phyloP scores from a whole-genome alignment of 1,140 invertebrate genomes.

The Caenorhabditis brenneri region DNA sequence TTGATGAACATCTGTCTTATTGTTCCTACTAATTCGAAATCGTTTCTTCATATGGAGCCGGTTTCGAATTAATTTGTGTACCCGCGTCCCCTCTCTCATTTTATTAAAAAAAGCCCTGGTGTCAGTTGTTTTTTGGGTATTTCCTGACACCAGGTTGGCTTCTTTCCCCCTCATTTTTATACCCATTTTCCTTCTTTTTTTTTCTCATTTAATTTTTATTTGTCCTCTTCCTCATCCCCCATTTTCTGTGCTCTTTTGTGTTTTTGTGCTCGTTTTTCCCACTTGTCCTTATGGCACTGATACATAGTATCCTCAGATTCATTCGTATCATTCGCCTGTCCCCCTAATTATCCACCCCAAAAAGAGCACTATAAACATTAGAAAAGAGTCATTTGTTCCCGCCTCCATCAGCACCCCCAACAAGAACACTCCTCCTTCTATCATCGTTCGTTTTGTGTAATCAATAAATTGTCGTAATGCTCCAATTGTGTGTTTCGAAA shows the following conservation, averaged over 20 bases:
- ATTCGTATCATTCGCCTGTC: not conserved
- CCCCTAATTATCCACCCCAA: not conserved
- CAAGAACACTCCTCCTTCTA: no score
- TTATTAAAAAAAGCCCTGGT: not conserved
- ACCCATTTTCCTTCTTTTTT: no score
- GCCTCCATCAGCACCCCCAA: no score
- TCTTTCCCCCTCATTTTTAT: not conserved
- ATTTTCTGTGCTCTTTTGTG: not conserved
- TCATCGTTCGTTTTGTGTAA: not conserved
- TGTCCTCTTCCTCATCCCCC: not conserved
- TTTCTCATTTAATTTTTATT: not conserved
- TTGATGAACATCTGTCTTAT: not conserved
- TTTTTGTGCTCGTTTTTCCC: not conserved
- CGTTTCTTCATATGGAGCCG: no score
- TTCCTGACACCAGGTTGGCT: not conserved
- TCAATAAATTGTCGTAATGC: conserved; percentile 22
- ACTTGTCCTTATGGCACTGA: no score
- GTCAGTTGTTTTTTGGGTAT: not conserved
- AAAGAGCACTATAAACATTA: no score
- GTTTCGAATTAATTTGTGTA: not conserved
- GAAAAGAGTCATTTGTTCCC: no score
- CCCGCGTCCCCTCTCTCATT: not conserved
- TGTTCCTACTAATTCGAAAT: not conserved
- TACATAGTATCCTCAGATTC: no score
- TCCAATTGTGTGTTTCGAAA: not conserved